Evolutionary conservation across 2,888 invertebrate species (phyloP).

Genomic region (Sarcophaga rosellei): DNA sequence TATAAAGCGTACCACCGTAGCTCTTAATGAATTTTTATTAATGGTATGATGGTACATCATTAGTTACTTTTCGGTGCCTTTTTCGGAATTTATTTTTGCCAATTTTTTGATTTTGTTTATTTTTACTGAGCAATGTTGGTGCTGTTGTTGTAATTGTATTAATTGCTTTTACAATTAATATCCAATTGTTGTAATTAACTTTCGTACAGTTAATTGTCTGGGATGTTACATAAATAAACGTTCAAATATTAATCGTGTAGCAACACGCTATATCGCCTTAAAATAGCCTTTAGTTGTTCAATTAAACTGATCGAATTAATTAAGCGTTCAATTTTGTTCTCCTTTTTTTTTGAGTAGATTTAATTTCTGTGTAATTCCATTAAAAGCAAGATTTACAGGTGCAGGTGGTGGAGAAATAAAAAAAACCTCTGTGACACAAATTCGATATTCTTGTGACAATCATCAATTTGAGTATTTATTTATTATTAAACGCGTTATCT

Average conservation of each 20-base stretch:
- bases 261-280: conserved; percentile 5
- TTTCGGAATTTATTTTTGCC: not conserved
- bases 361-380: not conserved
- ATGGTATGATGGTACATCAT: conserved; percentile 56
- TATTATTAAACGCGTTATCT: no score
- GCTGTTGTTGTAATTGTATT: conserved; percentile 61
- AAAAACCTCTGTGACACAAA: no score
- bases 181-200: conserved; percentile 78
- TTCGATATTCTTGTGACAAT: no score
- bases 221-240: conserved; percentile 52
- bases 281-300: conserved; percentile 27
- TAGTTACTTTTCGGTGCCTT: conserved; percentile 44
- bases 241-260: not conserved
- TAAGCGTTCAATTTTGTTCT: conserved; percentile 1
- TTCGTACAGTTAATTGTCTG: conserved; percentile 41
- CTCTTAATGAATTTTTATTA: conserved; percentile 53
- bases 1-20: not conserved
- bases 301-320: conserved; percentile 24
- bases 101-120: not conserved
- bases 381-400: not conserved
- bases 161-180: conserved; percentile 79
- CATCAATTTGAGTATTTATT: no score
- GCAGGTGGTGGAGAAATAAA: no score
- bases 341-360: not conserved
- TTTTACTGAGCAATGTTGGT: conserved; percentile 34